Evolutionary conservation across 64 coral and sea anemone species (phyloP).

Genomic region (Stylophora pistillata): DNA sequence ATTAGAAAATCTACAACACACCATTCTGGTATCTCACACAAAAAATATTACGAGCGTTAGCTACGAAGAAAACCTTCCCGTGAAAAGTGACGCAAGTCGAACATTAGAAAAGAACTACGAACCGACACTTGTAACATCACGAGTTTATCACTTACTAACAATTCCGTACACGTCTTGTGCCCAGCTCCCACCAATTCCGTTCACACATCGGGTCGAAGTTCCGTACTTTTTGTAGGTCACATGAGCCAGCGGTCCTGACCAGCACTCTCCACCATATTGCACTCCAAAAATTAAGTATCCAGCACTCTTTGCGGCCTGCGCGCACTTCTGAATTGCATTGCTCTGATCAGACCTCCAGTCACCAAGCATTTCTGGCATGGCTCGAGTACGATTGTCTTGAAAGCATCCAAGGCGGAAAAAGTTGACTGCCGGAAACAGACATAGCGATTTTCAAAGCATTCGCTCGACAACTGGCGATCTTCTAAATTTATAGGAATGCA

Average conservation of each 20-base stretch:
- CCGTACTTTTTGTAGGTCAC: conserved; percentile 27
- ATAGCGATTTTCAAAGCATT: neutral
- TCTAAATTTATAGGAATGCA: neutral
- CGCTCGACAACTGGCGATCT: neutral
- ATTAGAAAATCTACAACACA: neutral
- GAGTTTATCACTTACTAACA: conserved; percentile 11
- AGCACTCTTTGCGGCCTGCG: neutral
- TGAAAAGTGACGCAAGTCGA: too few species aligned
- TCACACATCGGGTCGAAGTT: neutral
- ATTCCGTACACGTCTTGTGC: conserved; percentile 25
- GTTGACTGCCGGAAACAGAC: neutral
- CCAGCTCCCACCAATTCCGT: neutral
- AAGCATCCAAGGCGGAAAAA: conserved; percentile 15
- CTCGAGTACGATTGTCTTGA: neutral
- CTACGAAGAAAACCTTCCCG: neutral
- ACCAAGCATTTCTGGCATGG: neutral
- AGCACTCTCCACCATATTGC: conserved; percentile 15
- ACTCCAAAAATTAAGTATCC: conserved; percentile 33
- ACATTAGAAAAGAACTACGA: neutral
- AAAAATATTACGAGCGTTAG: neutral
- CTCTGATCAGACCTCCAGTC: neutral
- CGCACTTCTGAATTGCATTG: neutral
- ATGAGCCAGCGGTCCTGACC: conserved; percentile 32
- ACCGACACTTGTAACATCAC: neutral
- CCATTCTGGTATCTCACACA: neutral